Conservation (phyloP, 2,888 invertebrate genomes). For the Agrotis exclamationis region DNA sequence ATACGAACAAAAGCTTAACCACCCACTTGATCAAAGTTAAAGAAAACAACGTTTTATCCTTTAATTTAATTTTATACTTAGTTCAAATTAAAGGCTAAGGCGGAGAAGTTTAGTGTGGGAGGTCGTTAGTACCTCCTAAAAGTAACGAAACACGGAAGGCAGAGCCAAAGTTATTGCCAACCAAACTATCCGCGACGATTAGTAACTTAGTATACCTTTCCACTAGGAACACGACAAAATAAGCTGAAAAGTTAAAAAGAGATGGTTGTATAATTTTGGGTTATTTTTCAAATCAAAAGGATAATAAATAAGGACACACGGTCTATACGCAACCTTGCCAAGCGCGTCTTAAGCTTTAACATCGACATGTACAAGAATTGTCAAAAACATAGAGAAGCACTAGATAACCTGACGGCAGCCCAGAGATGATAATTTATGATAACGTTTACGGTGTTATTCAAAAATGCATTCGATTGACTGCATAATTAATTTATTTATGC, state of each 20-base stretch:
- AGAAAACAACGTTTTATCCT: constrained; percentile 5
- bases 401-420: too few species aligned
- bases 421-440: too few species aligned
- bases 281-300: too few species aligned
- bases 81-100: constrained; percentile 33
- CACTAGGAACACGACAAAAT: neutral
- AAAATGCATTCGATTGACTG: too few species aligned
- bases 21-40: neutral
- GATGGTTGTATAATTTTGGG: neutral
- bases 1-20: too few species aligned
- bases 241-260: neutral
- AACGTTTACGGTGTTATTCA: too few species aligned
- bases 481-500: too few species aligned
- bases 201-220: constrained; percentile 27
- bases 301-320: too few species aligned
- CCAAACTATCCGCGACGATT: constrained; percentile 27
- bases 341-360: too few species aligned
- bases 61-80: constrained; percentile 1
- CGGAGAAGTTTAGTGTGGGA: constrained; percentile 15
- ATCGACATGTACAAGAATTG: too few species aligned
- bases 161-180: constrained; percentile 30
- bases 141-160: constrained; percentile 25
- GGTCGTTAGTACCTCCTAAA: neutral
- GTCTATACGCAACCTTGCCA: too few species aligned
- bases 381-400: too few species aligned